Evolutionary conservation across 2,888 invertebrate species (phyloP).

Genomic region (Amiota mariae): DNA sequence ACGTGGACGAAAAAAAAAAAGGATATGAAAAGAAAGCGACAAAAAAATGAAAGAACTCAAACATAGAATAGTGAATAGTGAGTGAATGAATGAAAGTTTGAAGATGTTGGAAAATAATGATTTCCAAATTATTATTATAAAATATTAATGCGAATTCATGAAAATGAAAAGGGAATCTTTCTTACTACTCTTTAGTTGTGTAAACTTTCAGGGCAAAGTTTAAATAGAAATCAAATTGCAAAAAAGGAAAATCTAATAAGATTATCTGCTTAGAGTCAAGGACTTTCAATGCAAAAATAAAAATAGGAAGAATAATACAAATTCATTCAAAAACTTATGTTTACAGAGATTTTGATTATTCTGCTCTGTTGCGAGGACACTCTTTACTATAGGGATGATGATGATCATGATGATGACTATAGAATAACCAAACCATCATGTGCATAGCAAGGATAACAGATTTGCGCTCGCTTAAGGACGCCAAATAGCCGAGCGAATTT

Average conservation of each 20-base stretch:
- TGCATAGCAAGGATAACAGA: background rate
- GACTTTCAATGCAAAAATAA: background rate
- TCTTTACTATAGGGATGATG: background rate
- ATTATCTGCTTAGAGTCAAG: conserved; percentile 55
- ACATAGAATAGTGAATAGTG: too few relatives aligned
- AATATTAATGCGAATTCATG: conserved; percentile 11
- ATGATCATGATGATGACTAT: too few relatives aligned
- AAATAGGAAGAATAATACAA: background rate
- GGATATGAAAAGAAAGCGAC: background rate
- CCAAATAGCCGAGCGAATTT: conserved; percentile 47
- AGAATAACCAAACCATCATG: background rate
- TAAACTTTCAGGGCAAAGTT: conserved; percentile 17
- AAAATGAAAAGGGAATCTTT: background rate
- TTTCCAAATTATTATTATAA: conserved; percentile 18
- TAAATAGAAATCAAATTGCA: conserved; percentile 63
- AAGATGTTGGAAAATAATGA: too few relatives aligned
- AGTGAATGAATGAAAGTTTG: too few relatives aligned
- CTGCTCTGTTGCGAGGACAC: background rate
- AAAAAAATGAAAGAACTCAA: background rate
- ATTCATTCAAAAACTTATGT: too few relatives aligned
- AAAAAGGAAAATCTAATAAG: conserved; percentile 62
- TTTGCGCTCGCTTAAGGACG: conserved; percentile 8
- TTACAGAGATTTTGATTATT: too few relatives aligned
- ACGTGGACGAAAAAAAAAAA: background rate
- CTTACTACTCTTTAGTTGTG: conserved; percentile 12